Evolutionary conservation across 2,888 invertebrate genomes (phyloP).

Genomic region (Limnephilus marmoratus): DNA sequence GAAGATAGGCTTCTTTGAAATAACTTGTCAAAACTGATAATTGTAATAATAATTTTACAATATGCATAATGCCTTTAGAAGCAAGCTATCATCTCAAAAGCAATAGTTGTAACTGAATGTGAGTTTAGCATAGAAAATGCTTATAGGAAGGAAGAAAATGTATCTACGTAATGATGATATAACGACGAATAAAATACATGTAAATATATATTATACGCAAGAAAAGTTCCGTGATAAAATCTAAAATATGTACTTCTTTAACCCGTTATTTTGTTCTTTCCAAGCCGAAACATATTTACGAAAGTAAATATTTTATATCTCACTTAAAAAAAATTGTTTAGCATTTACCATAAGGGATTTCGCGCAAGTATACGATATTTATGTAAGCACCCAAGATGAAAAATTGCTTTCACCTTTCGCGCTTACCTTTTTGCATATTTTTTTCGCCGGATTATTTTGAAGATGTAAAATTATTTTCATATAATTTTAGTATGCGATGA

Average conservation of each 20-base stretch:
- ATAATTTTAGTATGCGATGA: constrained; percentile 37
- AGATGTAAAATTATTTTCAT: constrained; percentile 16
- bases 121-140: background rate
- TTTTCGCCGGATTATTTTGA: constrained; percentile 7
- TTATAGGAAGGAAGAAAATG: background rate
- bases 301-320: background rate
- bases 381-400: constrained; percentile 6
- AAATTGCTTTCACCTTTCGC: constrained; percentile 22
- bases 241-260: background rate
- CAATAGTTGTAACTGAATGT: background rate
- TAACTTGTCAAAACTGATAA: background rate
- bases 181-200: background rate
- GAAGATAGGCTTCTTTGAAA: background rate
- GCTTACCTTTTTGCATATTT: constrained; percentile 14
- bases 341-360: background rate
- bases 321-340: background rate
- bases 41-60: background rate
- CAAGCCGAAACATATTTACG: background rate
- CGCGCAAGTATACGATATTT: background rate
- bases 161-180: background rate
- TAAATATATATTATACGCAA: background rate
- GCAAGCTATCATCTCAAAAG: background rate
- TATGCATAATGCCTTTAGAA: background rate
- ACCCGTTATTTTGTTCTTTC: background rate
- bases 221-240: background rate